Base-by-base conservation (phyloP, 2,888 invertebrate genomes). In the Odontomyia ornata region DNA sequence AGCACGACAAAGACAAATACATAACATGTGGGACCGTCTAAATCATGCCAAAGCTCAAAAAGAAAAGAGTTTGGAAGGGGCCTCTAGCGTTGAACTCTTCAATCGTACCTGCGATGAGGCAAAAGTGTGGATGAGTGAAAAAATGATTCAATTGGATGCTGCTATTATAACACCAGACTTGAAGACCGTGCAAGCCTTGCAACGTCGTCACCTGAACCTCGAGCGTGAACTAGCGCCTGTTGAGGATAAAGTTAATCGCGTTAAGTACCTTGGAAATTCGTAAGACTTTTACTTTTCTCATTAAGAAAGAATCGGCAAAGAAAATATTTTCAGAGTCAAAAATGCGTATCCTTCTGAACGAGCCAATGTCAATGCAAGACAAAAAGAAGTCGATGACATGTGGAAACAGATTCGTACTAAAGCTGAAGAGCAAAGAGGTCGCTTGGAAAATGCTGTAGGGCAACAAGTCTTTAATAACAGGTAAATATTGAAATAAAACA, bases 111-210 rank as follows among this genome's bases (percentile, higher is more conserved):
- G 98, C 86, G 97, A 97, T 84, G 99, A 99, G 85, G 96, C 98
- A 0, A 91, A 94, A 80, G 97, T 97, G 84, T 99, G 99, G 98
- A 98, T 99, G 94, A 89, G 92, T 76, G 98, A 98, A 87, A 99
- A 99, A 87, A 95, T 96, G 89, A 92, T 93, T 79, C 96, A 97
- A 84, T 86, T 98, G 77, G 96, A 95, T 62, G 92, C 91, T 0
- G 91, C 91, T 0, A 91, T 92, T 46, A 85, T 93, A 1, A 96
- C 95, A 0, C 92, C 93, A 1, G 98, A 98, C 87, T 89, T 98
- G 57, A 93, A 96, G 82, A 96, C 97, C 0, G 97, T 97, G 0
- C 93, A 95, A 82, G 96, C 97, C 0, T 85, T 98, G 80, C 97
- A 98, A 87, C 89, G 98, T 13, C 89, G 95, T 18, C 98, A 98